A percentile compares a stretch with the other conserved stretches of the same genome.
phyloP scores from a whole-genome alignment of 1,140 invertebrate genomes.

The Drosophila athabasca region DNA sequence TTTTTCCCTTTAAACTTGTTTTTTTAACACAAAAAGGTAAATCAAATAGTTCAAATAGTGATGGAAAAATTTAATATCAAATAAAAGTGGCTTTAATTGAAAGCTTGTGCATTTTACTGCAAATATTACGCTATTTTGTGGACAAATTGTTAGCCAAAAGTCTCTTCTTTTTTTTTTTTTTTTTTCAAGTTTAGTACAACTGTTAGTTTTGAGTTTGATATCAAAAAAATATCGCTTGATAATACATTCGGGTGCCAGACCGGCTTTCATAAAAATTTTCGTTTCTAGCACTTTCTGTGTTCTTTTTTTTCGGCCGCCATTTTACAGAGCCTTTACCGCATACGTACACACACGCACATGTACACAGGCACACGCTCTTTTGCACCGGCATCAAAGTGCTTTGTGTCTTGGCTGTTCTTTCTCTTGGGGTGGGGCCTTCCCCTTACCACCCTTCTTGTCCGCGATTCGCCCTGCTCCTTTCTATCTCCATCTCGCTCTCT shows the following conservation, averaged over 20 bases:
- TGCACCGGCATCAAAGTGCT: constrained; percentile 48
- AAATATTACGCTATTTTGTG: no score
- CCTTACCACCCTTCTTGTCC: no score
- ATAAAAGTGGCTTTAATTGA: neutral
- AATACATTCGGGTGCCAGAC: no score
- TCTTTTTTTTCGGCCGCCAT: constrained; percentile 23
- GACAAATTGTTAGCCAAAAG: neutral
- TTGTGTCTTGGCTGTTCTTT: constrained; percentile 37
- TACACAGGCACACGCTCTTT: constrained; percentile 2
- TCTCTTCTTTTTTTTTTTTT: no score
- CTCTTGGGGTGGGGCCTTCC: constrained; percentile 16
- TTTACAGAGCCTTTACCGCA: constrained; percentile 26
- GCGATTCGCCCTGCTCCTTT: neutral
- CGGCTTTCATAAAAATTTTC: neutral
- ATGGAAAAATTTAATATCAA: constrained; percentile 23
- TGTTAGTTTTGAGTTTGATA: neutral
- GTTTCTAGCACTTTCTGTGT: constrained; percentile 1
- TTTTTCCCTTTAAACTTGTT: constrained; percentile 47
- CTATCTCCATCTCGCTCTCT: no score
- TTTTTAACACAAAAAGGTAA: constrained; percentile 36
- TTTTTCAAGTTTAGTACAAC: neutral
- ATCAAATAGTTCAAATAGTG: neutral
- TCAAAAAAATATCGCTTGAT: neutral
- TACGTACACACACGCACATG: neutral
- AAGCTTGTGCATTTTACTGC: no score